Percentiles rank a stretch among this genome's conserved stretches.
phyloP scores from a whole-genome alignment of 2,113 vertebrate species.

The Crypturellus undulatus region DNA sequence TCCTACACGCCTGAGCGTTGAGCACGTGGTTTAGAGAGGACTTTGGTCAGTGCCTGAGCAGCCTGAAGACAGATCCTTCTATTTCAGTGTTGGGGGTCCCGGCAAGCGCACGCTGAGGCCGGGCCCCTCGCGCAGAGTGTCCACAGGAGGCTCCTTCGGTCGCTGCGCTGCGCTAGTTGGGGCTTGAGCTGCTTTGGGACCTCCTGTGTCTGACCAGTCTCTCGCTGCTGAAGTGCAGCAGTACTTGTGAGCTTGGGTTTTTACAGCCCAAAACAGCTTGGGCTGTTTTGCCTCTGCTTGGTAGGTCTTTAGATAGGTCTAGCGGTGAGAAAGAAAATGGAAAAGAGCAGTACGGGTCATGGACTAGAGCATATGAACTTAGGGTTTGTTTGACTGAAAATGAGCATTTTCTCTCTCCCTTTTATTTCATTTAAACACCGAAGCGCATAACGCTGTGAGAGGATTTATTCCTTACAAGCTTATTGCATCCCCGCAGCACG shows the following conservation, averaged over 20 bases:
- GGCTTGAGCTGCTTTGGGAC: not conserved
- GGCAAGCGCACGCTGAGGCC: not conserved
- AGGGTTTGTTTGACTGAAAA: not conserved
- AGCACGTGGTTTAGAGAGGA: constrained; percentile 8
- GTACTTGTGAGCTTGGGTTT: not conserved
- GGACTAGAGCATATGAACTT: not conserved
- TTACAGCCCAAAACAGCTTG: not conserved
- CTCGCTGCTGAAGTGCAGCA: not conserved
- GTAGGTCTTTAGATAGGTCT: not conserved
- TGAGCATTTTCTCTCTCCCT: constrained; percentile 24
- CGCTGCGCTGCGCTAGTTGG: not conserved
- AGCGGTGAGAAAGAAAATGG: fast-evolving
- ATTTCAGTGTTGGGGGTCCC: not conserved
- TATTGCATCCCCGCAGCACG: constrained; percentile 14
- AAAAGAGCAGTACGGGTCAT: not conserved
- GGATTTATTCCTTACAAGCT: not conserved
- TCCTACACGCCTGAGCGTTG: not conserved
- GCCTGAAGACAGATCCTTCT: constrained; percentile 60
- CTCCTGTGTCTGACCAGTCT: not conserved
- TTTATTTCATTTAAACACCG: not conserved
- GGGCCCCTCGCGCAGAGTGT: no score
- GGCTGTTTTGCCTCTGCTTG: not conserved
- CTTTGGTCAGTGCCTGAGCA: constrained; percentile 68
- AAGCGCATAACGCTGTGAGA: not conserved
- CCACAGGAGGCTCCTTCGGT: not conserved